Evolutionary conservation across 2,797 vertebrate genomes (phyloP).

Genomic region (Sebastes taczanowskii): DNA sequence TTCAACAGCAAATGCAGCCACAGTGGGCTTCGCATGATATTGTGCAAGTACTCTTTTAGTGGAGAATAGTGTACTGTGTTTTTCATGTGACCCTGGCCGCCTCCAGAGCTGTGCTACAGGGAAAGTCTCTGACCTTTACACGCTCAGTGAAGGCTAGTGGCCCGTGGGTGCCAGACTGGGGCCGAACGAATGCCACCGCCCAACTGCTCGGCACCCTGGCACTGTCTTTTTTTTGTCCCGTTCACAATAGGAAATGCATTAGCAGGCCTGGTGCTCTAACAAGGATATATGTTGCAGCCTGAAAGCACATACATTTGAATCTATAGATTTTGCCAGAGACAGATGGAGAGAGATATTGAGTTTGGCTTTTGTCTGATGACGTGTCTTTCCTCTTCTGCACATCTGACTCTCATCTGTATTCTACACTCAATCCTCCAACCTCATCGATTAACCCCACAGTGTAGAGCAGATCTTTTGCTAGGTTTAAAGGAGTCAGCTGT

Average conservation of each 20-base stretch:
- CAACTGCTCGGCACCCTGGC: background rate
- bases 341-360: background rate
- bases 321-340: background rate
- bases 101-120: conserved; percentile 5
- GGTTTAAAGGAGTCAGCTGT: conserved; percentile 60
- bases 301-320: background rate
- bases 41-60: background rate
- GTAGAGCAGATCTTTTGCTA: conserved; percentile 50
- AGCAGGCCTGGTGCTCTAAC: background rate
- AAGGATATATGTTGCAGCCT: background rate
- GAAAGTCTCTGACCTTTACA: conserved; percentile 58
- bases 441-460: conserved; percentile 66
- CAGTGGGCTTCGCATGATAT: background rate
- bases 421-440: conserved; percentile 24
- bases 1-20: background rate
- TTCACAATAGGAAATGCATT: conserved; percentile 22
- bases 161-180: background rate
- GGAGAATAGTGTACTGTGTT: background rate
- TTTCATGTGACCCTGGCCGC: conserved; percentile 2
- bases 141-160: conserved; percentile 29
- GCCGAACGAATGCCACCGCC: conserved; percentile 3
- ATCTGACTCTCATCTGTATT: conserved; percentile 59
- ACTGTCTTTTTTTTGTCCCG: conserved; percentile 8
- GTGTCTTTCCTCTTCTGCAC: background rate
- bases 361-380: background rate